phyloP scores from a whole-genome alignment of 1,140 invertebrate species.

The Lordiphosa collinella region DNA sequence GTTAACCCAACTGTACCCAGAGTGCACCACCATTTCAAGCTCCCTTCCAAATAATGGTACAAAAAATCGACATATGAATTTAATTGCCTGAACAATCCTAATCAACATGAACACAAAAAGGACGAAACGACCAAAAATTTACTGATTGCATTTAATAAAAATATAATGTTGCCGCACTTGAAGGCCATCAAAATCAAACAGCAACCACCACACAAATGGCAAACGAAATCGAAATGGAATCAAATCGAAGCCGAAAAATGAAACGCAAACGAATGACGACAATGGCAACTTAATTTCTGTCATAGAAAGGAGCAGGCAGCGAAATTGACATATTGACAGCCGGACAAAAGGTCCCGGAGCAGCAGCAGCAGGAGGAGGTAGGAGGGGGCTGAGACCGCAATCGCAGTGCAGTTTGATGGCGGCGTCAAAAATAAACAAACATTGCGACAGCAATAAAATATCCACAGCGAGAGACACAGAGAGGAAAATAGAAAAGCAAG shows the following conservation, averaged over 20 bases:
- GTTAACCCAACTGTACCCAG: too few species aligned
- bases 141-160: constrained; percentile 33
- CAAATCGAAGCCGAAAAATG: constrained; percentile 40
- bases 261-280: constrained; percentile 48
- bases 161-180: constrained; percentile 45
- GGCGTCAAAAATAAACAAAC: constrained; percentile 72
- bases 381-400: constrained; percentile 5
- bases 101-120: constrained; percentile 15
- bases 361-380: constrained; percentile 15
- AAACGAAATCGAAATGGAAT: constrained; percentile 46
- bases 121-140: constrained; percentile 12
- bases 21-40: too few species aligned
- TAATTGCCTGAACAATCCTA: constrained; percentile 15
- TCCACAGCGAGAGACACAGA: constrained; percentile 21
- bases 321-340: constrained; percentile 71
- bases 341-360: constrained; percentile 53
- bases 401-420: constrained; percentile 52
- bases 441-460: constrained; percentile 76
- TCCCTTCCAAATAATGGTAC: too few species aligned
- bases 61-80: constrained; percentile 16
- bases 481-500: constrained; percentile 14
- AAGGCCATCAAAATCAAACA: constrained; percentile 26
- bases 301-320: constrained; percentile 56
- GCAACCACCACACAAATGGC: constrained; percentile 19
- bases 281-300: constrained; percentile 72